phyloP scores from a whole-genome alignment of 2,888 invertebrate genomes.

The Pachliopta kotzebuea region DNA sequence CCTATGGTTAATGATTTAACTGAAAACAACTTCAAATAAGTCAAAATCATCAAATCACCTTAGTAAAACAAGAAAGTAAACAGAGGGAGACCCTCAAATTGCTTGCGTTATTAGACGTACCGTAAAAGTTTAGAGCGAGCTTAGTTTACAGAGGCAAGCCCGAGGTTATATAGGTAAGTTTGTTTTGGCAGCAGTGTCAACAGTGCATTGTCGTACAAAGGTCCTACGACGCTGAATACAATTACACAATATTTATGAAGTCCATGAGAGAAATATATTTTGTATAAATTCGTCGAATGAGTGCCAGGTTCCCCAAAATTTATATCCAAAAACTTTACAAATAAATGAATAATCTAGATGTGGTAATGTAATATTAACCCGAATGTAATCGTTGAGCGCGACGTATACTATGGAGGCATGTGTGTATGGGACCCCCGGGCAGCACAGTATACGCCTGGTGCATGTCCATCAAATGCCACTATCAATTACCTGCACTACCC shows the following conservation, averaged over 20 bases:
- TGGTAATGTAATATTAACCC: background rate
- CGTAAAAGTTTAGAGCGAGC: conserved; percentile 76
- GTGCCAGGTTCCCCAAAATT: background rate
- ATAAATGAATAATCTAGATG: background rate
- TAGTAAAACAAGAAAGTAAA: conserved; percentile 72
- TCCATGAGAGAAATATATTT: background rate
- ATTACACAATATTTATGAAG: conserved; percentile 33
- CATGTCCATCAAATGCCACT: conserved; percentile 75
- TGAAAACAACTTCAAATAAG: conserved; percentile 58
- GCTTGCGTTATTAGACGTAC: conserved; percentile 76
- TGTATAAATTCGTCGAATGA: background rate
- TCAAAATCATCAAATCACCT: conserved; percentile 79
- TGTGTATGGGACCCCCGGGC: conserved; percentile 48
- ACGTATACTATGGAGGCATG: conserved; percentile 15
- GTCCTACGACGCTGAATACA: conserved; percentile 43
- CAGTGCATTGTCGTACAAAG: conserved; percentile 49
- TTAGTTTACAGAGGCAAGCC: conserved; percentile 74
- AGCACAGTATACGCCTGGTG: conserved; percentile 58
- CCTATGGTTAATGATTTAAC: conserved; percentile 26
- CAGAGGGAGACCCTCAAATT: conserved; percentile 74
- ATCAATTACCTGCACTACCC: conserved; percentile 66
- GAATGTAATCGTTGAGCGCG: conserved; percentile 1
- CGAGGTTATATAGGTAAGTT: conserved; percentile 66
- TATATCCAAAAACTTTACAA: background rate
- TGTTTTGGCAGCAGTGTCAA: conserved; percentile 69